Percentiles rank a stretch among this genome's conserved stretches.
Conservation (phyloP, 2,888 invertebrate genomes). For the Chymomyza procnemis region DNA sequence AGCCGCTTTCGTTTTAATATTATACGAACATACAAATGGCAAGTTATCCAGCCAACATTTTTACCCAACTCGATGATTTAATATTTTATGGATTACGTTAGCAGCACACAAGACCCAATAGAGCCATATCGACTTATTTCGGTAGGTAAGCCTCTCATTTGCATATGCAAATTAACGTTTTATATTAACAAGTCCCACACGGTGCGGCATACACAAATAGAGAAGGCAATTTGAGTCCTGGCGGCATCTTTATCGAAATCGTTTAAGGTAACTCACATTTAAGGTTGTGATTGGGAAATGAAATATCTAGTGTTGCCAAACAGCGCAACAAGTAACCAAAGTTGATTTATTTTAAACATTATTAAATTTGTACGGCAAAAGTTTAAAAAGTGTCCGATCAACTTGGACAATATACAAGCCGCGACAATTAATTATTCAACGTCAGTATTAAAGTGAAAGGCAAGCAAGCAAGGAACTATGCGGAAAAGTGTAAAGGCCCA, state of each 20-base stretch:
- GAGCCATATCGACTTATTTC: not conserved
- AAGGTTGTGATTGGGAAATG: not conserved
- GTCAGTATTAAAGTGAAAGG: not conserved
- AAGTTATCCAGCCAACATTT: not conserved
- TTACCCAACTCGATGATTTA: not conserved
- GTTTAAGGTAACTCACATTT: not conserved
- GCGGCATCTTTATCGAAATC: not conserved
- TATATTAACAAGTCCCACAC: constrained; percentile 19
- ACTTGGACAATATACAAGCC: not conserved
- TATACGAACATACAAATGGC: not conserved
- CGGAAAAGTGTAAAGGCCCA: not conserved
- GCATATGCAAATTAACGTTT: constrained; percentile 39
- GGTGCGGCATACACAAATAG: not conserved
- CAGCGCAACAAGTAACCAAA: not conserved
- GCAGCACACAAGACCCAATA: not conserved
- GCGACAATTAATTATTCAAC: not conserved
- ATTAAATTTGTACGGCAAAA: not conserved
- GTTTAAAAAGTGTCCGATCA: constrained; percentile 1
- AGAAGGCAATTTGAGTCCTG: not conserved
- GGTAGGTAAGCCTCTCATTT: constrained; percentile 29
- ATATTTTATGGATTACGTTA: not conserved
- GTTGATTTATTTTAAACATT: not conserved
- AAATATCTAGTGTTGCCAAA: not conserved
- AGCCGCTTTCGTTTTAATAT: not conserved
- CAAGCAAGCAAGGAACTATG: not conserved